Percentiles rank a stretch among this genome's conserved stretches.
phyloP scores from a whole-genome alignment of 2,113 vertebrate genomes.

The Phalacrocorax aristotelis region DNA sequence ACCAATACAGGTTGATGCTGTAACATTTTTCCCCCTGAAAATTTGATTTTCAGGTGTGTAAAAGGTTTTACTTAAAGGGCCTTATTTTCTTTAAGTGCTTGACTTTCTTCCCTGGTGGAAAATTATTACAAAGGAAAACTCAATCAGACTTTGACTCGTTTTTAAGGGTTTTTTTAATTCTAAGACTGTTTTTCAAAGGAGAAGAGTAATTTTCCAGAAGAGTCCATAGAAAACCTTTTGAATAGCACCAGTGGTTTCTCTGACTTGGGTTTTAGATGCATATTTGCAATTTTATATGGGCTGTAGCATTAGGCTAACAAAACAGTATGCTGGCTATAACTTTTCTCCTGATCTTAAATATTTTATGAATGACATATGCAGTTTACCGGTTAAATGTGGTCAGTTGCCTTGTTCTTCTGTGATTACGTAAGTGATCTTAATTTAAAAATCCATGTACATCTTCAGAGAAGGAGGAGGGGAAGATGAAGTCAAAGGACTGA shows the following conservation, averaged over 20 bases:
- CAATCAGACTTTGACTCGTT: not conserved
- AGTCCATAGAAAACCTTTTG: not conserved
- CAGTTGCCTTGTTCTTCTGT: not conserved
- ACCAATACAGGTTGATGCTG: not conserved
- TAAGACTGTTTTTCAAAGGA: not conserved
- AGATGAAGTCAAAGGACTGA: not conserved
- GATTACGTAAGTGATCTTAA: not conserved
- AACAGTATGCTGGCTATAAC: not conserved
- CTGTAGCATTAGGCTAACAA: too few relatives aligned
- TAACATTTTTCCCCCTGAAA: not conserved
- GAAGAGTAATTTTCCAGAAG: not conserved
- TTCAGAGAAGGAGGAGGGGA: not conserved
- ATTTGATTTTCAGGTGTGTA: not conserved
- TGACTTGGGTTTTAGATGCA: not conserved
- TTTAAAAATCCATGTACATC: not conserved
- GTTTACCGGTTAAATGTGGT: not conserved
- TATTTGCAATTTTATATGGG: not conserved
- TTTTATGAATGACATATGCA: not conserved
- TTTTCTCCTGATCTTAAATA: not conserved
- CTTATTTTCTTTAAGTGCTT: not conserved
- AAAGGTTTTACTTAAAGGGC: not conserved
- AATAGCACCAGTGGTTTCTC: not conserved
- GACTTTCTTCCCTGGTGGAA: not conserved
- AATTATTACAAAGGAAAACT: not conserved
- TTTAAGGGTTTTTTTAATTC: not conserved